Conservation (phyloP, 2,888 invertebrate species). For the Ennomos quercinarius region DNA sequence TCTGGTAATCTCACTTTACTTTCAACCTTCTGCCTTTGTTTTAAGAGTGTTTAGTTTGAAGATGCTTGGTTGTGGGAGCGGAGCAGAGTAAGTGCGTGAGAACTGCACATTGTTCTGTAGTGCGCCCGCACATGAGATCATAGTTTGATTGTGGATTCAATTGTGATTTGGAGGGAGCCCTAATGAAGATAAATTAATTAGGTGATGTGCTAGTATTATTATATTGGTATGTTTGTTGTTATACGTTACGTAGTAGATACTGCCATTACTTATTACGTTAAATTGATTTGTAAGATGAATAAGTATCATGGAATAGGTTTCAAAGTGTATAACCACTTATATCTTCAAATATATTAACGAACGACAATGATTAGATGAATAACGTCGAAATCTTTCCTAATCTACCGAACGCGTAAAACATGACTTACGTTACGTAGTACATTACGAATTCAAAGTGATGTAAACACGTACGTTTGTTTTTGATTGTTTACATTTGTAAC, state of each 20-base stretch:
- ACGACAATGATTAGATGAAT: no score
- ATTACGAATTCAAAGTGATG: no score
- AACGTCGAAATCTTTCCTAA: no score
- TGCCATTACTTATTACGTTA: background rate
- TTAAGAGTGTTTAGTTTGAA: constrained; percentile 26
- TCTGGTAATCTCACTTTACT: constrained; percentile 7
- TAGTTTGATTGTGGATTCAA: constrained; percentile 57
- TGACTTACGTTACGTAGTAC: no score
- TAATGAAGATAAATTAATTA: constrained; percentile 44
- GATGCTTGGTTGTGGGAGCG: constrained; percentile 72
- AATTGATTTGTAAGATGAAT: background rate
- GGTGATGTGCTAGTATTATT: constrained; percentile 12
- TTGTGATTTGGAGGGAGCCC: constrained; percentile 41
- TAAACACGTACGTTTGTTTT: no score
- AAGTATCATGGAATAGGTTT: no score
- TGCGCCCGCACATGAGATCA: constrained; percentile 69
- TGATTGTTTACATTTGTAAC: no score
- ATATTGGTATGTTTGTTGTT: background rate
- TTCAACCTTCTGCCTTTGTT: constrained; percentile 18
- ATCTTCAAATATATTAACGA: no score
- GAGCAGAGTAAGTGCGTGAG: constrained; percentile 70
- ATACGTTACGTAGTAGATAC: background rate
- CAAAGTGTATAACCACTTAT: no score
- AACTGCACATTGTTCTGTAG: constrained; percentile 69
- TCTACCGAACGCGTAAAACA: no score